Percentiles rank a stretch among this genome's conserved stretches.
These are phyloP conservation scores for Argentina silus DNA, from an alignment of 2,797 vertebrate species.

Conservation along the genomic window DNA sequence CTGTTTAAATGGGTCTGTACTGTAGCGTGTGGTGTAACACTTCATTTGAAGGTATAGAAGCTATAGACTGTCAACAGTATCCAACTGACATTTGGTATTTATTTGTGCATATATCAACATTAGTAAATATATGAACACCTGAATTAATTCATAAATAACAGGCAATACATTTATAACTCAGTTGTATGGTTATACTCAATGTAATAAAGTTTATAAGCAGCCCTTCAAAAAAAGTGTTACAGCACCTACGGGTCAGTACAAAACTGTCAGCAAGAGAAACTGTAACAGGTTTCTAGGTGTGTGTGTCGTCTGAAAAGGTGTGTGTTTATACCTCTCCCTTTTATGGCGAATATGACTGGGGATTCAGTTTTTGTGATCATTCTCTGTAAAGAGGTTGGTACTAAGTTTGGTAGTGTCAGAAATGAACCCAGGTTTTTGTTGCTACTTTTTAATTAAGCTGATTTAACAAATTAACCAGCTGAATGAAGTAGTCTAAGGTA, in stretches of 20 bases:
- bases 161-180: too few species aligned
- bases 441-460: neutral
- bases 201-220: neutral
- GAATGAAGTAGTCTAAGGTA: too few species aligned
- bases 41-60: neutral
- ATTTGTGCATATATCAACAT: slow-evolving; percentile 1
- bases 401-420: slow-evolving; percentile 21
- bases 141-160: too few species aligned
- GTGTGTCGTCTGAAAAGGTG: neutral
- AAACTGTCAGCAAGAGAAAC: neutral
- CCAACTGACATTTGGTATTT: neutral
- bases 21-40: neutral
- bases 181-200: neutral
- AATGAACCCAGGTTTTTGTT: neutral
- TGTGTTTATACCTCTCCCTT: slow-evolving; percentile 2
- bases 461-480: too few species aligned
- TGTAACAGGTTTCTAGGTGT: neutral
- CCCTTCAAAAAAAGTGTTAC: neutral
- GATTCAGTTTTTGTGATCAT: slow-evolving; percentile 19
- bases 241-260: neutral
- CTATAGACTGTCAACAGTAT: neutral
- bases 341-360: slow-evolving; percentile 31
- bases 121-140: neutral
- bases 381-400: slow-evolving; percentile 21
- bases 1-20: slow-evolving; percentile 8